Percentiles rank a stretch among this genome's conserved stretches.
Evolutionary conservation across 2,888 invertebrate genomes (phyloP).

Genomic region (Trachelus troglodyta): DNA sequence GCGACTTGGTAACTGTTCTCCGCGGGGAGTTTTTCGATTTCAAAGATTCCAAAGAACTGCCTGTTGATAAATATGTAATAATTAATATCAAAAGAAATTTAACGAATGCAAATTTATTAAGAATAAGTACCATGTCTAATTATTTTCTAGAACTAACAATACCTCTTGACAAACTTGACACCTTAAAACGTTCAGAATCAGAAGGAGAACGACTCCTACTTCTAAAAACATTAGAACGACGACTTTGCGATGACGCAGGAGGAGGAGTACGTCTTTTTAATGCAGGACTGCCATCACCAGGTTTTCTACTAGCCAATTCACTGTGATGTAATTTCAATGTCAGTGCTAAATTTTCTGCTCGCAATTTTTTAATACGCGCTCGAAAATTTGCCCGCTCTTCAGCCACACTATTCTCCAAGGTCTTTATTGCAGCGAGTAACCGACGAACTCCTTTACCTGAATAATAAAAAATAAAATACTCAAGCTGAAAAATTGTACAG

Average conservation of each 20-base stretch:
- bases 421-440: conserved; percentile 62
- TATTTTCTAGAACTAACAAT: background rate
- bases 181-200: conserved; percentile 36
- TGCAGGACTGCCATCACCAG: conserved; percentile 35
- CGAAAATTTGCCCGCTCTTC: conserved; percentile 65
- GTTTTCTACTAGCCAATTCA: conserved; percentile 32
- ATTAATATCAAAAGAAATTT: background rate
- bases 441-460: conserved; percentile 42
- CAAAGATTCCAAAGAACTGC: conserved; percentile 42
- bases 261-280: conserved; percentile 32
- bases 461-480: conserved; percentile 7
- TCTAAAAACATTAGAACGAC: conserved; percentile 29
- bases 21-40: conserved; percentile 37
- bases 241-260: conserved; percentile 32
- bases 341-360: conserved; percentile 62
- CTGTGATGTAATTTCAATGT: conserved; percentile 51
- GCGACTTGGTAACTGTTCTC: conserved; percentile 28
- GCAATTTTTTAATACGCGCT: conserved; percentile 63
- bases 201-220: conserved; percentile 49
- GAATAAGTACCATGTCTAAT: background rate
- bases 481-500: background rate
- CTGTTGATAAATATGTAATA: conserved; percentile 14
- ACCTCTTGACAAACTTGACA: conserved; percentile 44
- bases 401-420: conserved; percentile 64
- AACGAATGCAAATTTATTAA: background rate